Conservation (phyloP, 2,888 invertebrate species). For the Netelia virgata region DNA sequence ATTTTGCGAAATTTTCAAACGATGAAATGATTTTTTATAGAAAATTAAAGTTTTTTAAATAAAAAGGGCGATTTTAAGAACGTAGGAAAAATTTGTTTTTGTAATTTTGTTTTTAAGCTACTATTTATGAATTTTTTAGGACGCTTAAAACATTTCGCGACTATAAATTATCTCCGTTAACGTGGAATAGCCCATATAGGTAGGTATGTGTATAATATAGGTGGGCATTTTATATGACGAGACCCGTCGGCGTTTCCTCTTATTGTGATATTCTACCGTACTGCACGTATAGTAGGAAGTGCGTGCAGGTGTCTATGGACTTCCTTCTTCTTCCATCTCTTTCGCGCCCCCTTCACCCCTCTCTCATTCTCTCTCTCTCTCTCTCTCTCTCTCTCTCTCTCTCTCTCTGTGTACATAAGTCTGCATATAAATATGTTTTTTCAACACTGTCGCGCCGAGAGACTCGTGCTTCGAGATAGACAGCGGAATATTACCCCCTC, state of each 20-base stretch:
- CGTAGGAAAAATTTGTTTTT: background rate
- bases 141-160: background rate
- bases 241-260: conserved; percentile 30
- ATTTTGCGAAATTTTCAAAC: background rate
- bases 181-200: conserved; percentile 12
- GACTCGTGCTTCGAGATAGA: background rate
- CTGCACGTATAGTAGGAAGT: conserved; percentile 49
- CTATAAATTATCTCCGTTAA: background rate
- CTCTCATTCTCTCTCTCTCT: background rate
- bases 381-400: background rate
- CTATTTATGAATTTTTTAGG: background rate
- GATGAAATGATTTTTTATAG: too few relatives aligned
- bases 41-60: too few relatives aligned
- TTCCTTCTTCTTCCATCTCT: conserved; percentile 8
- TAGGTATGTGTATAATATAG: conserved; percentile 9
- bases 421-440: conserved; percentile 43
- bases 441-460: conserved; percentile 20
- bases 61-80: background rate
- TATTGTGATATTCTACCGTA: conserved; percentile 42
- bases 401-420: conserved; percentile 26
- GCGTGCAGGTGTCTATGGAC: conserved; percentile 55
- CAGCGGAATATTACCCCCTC: background rate
- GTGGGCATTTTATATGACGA: background rate
- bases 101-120: background rate
- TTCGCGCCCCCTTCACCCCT: background rate